Conservation (phyloP, 2,888 invertebrate species). For the Operophtera brumata region DNA sequence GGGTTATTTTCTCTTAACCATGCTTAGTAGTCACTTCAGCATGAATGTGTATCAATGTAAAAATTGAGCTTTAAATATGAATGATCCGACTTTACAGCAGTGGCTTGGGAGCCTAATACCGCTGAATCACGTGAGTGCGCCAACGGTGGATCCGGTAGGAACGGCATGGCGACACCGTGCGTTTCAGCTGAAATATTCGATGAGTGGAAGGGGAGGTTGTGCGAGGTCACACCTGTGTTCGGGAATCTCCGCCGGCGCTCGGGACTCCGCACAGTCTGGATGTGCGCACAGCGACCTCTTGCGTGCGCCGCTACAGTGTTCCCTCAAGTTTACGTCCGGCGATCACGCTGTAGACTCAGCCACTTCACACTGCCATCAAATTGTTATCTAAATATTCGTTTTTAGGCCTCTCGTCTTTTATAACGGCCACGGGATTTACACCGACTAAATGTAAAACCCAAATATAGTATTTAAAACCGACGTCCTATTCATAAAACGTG, state of each 20-base stretch:
- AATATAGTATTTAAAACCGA: conserved; percentile 37
- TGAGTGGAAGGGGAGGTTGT: conserved; percentile 69
- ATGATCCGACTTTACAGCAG: background rate
- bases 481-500: conserved; percentile 50
- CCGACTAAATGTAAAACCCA: conserved; percentile 42
- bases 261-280: conserved; percentile 58
- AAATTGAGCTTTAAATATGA: background rate
- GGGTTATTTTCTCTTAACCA: background rate
- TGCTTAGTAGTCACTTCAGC: background rate
- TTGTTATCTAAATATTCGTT: conserved; percentile 69
- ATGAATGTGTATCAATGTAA: background rate
- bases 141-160: conserved; percentile 46
- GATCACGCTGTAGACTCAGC: conserved; percentile 72
- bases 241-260: conserved; percentile 54
- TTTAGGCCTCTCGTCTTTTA: conserved; percentile 60
- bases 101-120: conserved; percentile 40
- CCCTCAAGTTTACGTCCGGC: conserved; percentile 67
- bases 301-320: conserved; percentile 67
- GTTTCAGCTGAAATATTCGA: conserved; percentile 69
- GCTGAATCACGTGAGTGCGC: conserved; percentile 45
- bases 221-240: conserved; percentile 75
- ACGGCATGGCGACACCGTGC: conserved; percentile 63
- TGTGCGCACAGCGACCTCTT: conserved; percentile 68
- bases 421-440: conserved; percentile 60
- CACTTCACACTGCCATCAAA: conserved; percentile 74